Conservation (phyloP, 2,113 vertebrate species). For the Polypterus senegalus region DNA sequence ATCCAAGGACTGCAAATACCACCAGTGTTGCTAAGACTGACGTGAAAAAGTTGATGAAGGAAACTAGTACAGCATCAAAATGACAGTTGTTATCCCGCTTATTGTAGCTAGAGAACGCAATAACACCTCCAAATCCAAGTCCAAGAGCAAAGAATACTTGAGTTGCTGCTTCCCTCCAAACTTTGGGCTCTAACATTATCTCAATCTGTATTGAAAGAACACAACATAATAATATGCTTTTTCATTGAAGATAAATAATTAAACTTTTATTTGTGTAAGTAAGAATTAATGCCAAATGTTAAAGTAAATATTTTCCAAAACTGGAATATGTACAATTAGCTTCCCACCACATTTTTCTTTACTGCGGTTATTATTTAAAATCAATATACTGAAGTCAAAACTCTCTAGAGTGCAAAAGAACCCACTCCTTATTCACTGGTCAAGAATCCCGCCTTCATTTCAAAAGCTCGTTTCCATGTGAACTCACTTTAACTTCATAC, state of each 20-base stretch:
- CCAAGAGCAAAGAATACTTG: constrained; percentile 97
- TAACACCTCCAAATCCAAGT: constrained; percentile 92
- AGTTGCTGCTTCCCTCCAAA: constrained; percentile 91
- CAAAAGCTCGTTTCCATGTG: no score
- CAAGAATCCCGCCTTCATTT: no score
- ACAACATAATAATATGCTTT: not conserved
- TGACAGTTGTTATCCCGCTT: constrained; percentile 98
- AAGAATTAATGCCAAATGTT: not conserved
- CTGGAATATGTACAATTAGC: not conserved
- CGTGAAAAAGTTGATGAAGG: constrained; percentile 96
- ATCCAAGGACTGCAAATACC: constrained; percentile 94
- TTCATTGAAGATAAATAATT: no score
- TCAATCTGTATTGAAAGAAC: constrained; percentile 68
- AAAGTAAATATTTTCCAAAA: constrained; percentile 1
- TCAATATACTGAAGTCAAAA: no score
- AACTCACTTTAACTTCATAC: no score
- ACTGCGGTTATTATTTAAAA: not conserved
- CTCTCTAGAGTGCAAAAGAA: no score
- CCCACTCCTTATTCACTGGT: no score
- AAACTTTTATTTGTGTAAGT: no score
- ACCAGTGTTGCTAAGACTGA: constrained; percentile 93
- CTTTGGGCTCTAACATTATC: constrained; percentile 90
- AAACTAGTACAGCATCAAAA: constrained; percentile 90
- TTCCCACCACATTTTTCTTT: not conserved
- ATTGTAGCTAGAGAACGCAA: constrained; percentile 98